Percentiles rank a stretch among this genome's conserved stretches.
Evolutionary conservation across 2,888 invertebrate species (phyloP).

Genomic region (Alsophila aescularia): DNA sequence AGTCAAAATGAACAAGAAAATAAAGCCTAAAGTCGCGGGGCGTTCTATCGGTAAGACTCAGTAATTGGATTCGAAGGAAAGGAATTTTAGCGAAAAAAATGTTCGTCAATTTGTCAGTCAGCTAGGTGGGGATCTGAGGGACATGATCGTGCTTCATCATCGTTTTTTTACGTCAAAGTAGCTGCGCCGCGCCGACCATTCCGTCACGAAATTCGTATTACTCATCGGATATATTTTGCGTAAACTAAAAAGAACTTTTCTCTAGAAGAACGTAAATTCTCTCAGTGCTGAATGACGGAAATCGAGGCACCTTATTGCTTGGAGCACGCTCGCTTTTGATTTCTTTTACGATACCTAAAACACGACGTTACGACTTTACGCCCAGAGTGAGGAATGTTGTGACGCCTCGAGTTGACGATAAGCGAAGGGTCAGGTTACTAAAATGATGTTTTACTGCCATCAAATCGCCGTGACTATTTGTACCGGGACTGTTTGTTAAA

Average conservation of each 20-base stretch:
- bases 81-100: slow-evolving; percentile 75
- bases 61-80: slow-evolving; percentile 74
- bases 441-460: slow-evolving; percentile 30
- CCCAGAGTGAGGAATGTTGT: slow-evolving; percentile 60
- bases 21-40: slow-evolving; percentile 54
- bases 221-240: slow-evolving; percentile 68
- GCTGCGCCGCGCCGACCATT: slow-evolving; percentile 53
- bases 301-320: slow-evolving; percentile 74
- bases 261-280: slow-evolving; percentile 75
- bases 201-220: slow-evolving; percentile 72
- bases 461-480: slow-evolving; percentile 28
- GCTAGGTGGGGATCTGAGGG: slow-evolving; percentile 63
- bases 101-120: slow-evolving; percentile 76
- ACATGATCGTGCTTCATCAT: slow-evolving; percentile 79
- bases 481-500: slow-evolving; percentile 18
- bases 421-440: slow-evolving; percentile 39
- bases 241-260: slow-evolving; percentile 68
- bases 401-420: slow-evolving; percentile 47
- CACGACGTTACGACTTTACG: slow-evolving; percentile 65
- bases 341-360: slow-evolving; percentile 72
- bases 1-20: slow-evolving; percentile 54
- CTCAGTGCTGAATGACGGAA: slow-evolving; percentile 69
- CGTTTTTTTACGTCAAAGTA: slow-evolving; percentile 74
- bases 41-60: slow-evolving; percentile 64
- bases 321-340: slow-evolving; percentile 67